Percentiles rank a stretch among this genome's conserved stretches.
Conservation (phyloP, 2,113 vertebrate genomes). For the Callocephalon fimbriatum region DNA sequence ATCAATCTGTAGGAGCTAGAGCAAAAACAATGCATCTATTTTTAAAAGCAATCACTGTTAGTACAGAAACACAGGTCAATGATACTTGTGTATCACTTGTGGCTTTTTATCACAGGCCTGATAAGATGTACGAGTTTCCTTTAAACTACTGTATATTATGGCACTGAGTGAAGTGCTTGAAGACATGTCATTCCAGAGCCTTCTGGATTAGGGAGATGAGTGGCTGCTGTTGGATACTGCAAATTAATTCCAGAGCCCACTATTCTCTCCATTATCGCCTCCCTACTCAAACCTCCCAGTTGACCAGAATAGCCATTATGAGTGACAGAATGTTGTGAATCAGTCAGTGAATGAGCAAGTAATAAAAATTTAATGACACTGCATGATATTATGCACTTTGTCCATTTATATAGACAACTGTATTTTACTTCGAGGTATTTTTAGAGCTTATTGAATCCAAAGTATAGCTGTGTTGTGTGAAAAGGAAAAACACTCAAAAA, state of each 20-base stretch:
- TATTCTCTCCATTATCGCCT: not conserved
- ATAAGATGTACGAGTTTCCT: not conserved
- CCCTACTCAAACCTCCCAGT: not conserved
- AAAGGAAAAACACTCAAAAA: not conserved
- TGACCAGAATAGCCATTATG: conserved; percentile 3
- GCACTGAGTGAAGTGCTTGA: not conserved
- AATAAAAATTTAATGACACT: conserved; percentile 1
- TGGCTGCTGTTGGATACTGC: not conserved
- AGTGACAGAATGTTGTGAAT: conserved; percentile 21
- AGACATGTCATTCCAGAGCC: not conserved
- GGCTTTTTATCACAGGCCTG: not conserved
- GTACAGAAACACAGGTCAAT: not conserved
- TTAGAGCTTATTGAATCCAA: conserved; percentile 11
- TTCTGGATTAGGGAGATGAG: not conserved
- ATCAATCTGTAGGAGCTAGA: conserved; percentile 89
- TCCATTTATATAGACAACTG: not conserved
- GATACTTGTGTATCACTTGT: not conserved
- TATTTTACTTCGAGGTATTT: conserved; percentile 26
- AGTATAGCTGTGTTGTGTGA: not conserved
- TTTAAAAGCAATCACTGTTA: not conserved
- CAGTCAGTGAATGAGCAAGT: not conserved
- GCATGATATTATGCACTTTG: not conserved
- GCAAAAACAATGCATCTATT: not conserved
- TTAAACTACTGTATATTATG: not conserved
- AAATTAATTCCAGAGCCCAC: not conserved